A percentile compares a stretch with the other conserved stretches of the same genome.
Evolutionary conservation across 2,113 vertebrate genomes (phyloP).

Genomic region (Bothrops jararaca): DNA sequence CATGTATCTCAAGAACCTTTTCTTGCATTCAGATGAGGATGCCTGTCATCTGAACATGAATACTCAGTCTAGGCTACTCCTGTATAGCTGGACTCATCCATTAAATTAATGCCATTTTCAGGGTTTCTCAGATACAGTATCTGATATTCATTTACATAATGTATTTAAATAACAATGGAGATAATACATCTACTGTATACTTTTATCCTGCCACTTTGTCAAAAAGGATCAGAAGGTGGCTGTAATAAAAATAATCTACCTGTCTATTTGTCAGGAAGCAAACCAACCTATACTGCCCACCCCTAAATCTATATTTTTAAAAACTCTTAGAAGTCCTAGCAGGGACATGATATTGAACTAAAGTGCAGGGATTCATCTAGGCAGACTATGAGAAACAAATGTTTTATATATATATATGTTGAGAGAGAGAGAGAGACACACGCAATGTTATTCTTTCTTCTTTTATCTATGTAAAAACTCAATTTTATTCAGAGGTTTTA

Average conservation of each 20-base stretch:
- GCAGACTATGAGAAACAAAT: too few species aligned
- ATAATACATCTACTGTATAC: not conserved
- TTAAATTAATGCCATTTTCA: not conserved
- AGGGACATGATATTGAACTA: not conserved
- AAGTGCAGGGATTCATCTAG: not conserved
- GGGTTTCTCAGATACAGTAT: constrained; percentile 9
- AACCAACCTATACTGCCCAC: not conserved
- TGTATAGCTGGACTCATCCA: not conserved
- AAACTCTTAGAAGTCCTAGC: not conserved
- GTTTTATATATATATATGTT: too few species aligned
- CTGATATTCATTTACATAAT: not conserved
- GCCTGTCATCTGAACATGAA: not conserved
- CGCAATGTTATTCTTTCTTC: too few species aligned
- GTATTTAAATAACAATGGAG: not conserved
- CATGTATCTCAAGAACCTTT: constrained; percentile 19
- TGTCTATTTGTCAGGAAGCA: not conserved
- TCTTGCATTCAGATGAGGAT: constrained; percentile 23
- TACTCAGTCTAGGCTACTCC: not conserved
- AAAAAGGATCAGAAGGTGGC: not conserved
- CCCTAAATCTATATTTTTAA: not conserved
- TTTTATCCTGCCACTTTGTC: not conserved
- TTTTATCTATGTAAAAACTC: too few species aligned
- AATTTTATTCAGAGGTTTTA: too few species aligned
- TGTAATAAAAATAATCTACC: not conserved
- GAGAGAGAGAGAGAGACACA: too few species aligned